Evolutionary conservation across 2,888 invertebrate genomes (phyloP).

Genomic region (Cheilosia variabilis): DNA sequence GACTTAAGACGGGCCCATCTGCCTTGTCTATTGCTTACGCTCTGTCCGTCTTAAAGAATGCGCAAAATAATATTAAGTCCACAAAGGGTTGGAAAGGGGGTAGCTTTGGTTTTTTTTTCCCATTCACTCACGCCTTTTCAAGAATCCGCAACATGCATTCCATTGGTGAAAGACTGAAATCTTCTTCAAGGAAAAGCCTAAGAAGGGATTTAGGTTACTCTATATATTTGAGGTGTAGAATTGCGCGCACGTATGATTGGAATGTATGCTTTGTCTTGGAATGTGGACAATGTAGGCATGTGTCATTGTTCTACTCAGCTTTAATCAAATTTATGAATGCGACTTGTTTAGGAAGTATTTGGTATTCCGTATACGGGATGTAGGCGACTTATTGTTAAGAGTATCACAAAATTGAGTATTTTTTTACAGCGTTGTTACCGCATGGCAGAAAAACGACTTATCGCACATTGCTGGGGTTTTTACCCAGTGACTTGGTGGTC

Average conservation of each 20-base stretch:
- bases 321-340: constrained; percentile 26
- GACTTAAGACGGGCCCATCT: constrained; percentile 73
- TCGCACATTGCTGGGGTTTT: too few relatives aligned
- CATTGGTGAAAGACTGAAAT: constrained; percentile 67
- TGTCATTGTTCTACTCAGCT: constrained; percentile 36
- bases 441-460: too few relatives aligned
- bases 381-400: too few relatives aligned
- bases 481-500: too few relatives aligned
- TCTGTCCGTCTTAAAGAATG: constrained; percentile 59
- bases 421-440: too few relatives aligned
- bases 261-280: constrained; percentile 45
- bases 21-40: constrained; percentile 46
- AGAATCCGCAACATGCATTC: constrained; percentile 63
- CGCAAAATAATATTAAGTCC: constrained; percentile 50
- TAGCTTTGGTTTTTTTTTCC: constrained; percentile 27
- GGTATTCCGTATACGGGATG: not conserved
- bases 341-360: not conserved
- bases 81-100: constrained; percentile 1
- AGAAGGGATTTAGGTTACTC: constrained; percentile 74
- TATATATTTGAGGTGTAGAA: constrained; percentile 16
- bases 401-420: too few relatives aligned
- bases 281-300: not conserved
- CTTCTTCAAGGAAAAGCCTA: constrained; percentile 77
- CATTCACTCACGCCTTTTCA: constrained; percentile 64
- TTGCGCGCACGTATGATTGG: constrained; percentile 43